These are phyloP conservation scores for Nothobranchius kuhntae DNA, from an alignment of 2,113 vertebrate species.

Conservation along the genomic window DNA sequence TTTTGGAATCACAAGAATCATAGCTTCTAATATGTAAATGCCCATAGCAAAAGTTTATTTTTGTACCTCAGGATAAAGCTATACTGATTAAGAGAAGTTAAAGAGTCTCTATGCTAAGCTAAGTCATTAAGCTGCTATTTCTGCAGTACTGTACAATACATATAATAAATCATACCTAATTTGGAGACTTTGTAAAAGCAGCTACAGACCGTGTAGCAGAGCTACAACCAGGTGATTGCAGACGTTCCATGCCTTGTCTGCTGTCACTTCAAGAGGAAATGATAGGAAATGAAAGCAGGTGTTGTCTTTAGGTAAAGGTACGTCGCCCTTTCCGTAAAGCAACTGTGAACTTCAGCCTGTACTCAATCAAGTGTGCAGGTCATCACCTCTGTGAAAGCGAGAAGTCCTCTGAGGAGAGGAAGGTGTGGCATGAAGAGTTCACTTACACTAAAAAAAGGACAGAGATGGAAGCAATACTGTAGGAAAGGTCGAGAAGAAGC, in stretches of 20 bases:
- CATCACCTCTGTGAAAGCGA: constrained; percentile 18
- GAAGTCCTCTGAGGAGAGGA: constrained; percentile 2
- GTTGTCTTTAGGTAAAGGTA: background rate
- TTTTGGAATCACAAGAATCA: too few species aligned
- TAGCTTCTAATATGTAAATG: too few species aligned
- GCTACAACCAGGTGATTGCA: background rate
- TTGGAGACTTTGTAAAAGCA: too few species aligned
- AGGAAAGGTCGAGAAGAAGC: constrained; percentile 26
- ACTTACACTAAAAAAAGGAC: constrained; percentile 18
- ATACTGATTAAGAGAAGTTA: too few species aligned
- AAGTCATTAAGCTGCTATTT: too few species aligned
- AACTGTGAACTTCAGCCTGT: constrained; percentile 2
- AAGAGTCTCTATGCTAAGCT: too few species aligned
- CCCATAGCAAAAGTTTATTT: too few species aligned
- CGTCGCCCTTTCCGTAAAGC: constrained; percentile 21
- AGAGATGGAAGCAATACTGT: constrained; percentile 33
- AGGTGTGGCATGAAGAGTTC: constrained; percentile 15
- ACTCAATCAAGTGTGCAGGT: constrained; percentile 31
- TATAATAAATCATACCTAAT: too few species aligned
- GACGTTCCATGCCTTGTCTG: background rate
- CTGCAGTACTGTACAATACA: too few species aligned
- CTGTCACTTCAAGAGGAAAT: background rate
- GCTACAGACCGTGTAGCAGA: too few species aligned
- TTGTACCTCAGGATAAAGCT: too few species aligned
- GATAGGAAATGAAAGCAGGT: background rate